Percentiles rank a stretch among this genome's conserved stretches.
Conservation (phyloP, 2,888 invertebrate genomes). For the Mechanitis mazaeus region DNA sequence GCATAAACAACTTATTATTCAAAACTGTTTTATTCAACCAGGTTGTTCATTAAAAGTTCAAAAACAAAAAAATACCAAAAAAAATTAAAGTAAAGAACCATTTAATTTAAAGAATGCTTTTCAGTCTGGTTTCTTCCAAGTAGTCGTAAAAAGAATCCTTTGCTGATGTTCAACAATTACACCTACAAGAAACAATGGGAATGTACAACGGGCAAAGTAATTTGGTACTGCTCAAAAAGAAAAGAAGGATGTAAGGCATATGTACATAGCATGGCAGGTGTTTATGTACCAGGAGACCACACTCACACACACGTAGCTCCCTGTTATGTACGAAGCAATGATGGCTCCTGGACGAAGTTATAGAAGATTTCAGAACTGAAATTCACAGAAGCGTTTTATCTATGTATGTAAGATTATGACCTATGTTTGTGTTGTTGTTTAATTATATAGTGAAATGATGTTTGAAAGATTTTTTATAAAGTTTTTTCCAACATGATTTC, state of each 20-base stretch:
- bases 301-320: conserved; percentile 28
- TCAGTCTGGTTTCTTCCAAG: conserved; percentile 31
- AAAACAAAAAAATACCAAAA: background rate
- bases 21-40: no score
- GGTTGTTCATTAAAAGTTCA: background rate
- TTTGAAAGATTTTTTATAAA: no score
- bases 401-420: no score
- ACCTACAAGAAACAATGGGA: conserved; percentile 30
- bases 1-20: no score
- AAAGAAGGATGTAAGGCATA: conserved; percentile 32
- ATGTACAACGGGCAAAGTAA: conserved; percentile 25
- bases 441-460: no score
- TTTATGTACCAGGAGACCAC: conserved; percentile 22
- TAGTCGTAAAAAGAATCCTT: conserved; percentile 33
- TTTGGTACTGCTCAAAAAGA: conserved; percentile 34
- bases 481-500: no score
- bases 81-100: background rate
- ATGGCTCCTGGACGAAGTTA: conserved; percentile 31
- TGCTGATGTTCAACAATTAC: conserved; percentile 25
- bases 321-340: conserved; percentile 20
- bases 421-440: no score
- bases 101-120: conserved; percentile 5
- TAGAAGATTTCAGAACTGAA: conserved; percentile 1
- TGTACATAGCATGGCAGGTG: conserved; percentile 26
- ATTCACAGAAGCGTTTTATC: no score